Evolutionary conservation across 2,797 vertebrate species (phyloP).

Genomic region (Pogoniulus pusillus): DNA sequence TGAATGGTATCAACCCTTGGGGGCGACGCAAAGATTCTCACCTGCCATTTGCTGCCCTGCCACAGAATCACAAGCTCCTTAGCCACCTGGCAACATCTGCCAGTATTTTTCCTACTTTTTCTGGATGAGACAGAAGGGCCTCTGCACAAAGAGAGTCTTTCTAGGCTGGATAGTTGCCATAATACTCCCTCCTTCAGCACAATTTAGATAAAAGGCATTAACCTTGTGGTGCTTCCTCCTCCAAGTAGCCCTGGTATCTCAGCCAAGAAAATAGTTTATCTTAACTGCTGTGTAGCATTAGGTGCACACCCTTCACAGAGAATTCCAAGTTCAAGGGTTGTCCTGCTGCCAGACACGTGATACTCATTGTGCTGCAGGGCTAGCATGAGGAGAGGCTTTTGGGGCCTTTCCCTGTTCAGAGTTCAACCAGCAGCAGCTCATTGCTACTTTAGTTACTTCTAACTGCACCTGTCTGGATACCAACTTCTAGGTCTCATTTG

Average conservation of each 20-base stretch:
- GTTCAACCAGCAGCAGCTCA: neutral
- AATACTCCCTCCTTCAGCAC: neutral
- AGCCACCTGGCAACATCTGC: neutral
- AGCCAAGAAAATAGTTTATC: neutral
- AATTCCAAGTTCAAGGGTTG: neutral
- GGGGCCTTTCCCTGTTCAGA: neutral
- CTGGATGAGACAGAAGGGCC: neutral
- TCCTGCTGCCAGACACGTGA: neutral
- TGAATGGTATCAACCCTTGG: neutral
- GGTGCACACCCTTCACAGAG: neutral
- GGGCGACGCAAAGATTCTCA: neutral
- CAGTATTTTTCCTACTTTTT: neutral
- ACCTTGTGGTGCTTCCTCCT: neutral
- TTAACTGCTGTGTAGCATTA: neutral
- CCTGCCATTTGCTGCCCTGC: neutral
- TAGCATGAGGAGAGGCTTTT: neutral
- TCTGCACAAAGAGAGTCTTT: neutral
- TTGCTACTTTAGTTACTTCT: neutral
- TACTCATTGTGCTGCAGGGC: accelerated
- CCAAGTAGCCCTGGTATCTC: neutral
- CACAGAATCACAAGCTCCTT: neutral
- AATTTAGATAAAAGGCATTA: neutral
- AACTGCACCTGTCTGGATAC: neutral
- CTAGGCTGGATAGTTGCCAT: neutral
- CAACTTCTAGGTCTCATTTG: neutral